Evolutionary conservation across 2,797 vertebrate genomes (phyloP).

Genomic region (Triplophysa yarkandensis): DNA sequence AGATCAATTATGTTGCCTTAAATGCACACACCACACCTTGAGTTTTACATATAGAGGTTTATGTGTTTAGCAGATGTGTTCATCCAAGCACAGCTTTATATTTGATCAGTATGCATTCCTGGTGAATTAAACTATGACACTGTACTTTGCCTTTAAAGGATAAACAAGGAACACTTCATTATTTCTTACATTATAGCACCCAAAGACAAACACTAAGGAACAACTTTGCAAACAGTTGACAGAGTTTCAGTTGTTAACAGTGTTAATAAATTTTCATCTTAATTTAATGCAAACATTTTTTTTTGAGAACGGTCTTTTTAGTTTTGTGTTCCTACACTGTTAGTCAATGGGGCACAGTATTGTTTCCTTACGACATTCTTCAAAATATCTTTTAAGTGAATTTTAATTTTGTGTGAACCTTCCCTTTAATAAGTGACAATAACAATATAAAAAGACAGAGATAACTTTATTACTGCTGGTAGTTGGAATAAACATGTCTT

Average conservation of each 20-base stretch:
- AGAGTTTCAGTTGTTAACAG: too few relatives aligned
- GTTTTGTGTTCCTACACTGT: too few relatives aligned
- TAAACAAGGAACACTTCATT: background rate
- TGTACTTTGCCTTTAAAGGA: background rate
- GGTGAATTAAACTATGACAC: background rate
- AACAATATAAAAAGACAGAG: background rate
- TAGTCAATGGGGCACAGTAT: too few relatives aligned
- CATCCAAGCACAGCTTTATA: background rate
- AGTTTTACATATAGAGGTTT: constrained; percentile 12
- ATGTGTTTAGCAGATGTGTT: background rate
- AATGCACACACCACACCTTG: constrained; percentile 36
- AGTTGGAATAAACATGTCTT: background rate
- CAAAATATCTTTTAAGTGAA: too few relatives aligned
- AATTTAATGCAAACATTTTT: too few relatives aligned
- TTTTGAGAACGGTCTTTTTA: too few relatives aligned
- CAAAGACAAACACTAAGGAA: constrained; percentile 33
- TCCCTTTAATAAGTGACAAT: too few relatives aligned
- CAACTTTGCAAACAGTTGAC: constrained; percentile 39
- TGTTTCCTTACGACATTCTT: too few relatives aligned
- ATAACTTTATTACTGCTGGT: background rate
- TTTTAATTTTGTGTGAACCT: too few relatives aligned
- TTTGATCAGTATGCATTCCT: background rate
- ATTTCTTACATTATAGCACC: constrained; percentile 15
- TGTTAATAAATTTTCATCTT: too few relatives aligned
- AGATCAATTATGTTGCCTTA: constrained; percentile 41